Base-by-base conservation (phyloP, 2,797 vertebrate species). In the Parotocinclus haroldoi region DNA sequence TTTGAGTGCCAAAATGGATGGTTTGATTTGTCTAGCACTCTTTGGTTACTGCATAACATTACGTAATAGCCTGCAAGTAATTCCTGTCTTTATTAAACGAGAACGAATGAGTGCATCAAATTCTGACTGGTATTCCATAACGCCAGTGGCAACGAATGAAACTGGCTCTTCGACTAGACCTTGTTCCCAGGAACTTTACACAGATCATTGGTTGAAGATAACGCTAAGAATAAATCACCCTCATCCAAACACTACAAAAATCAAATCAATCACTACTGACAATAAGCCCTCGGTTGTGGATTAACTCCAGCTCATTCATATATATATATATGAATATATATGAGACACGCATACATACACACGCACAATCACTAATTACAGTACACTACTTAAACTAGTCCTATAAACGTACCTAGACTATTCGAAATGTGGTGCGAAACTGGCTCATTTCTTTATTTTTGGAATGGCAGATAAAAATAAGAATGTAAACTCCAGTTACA, bases 401-500 rank as follows among this genome's bases (percentile, higher is more conserved):
- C 50, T 38, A 2, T 49, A 1, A 44, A 73, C 37, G 76, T 55
- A 68, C 49, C 55, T 48, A 73, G 44, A 50, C 40, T 63, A 58
- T 37, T 18, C 60, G 49, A 73, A 57, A 71, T 63, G 64, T 61
- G 12, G 8, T 44, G 75, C 58, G 75, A 73, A 63, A 65, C 66
- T 70, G 76, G 73, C 75, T 68, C 72, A 63, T 72, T 66, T 55
- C 40, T 49, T 66, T 78, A 81, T 67, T 64, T 66, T 74, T 75
- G 59, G 83, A 78, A 83, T 27, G 27, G 27, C 27, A 27, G 27
- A 83, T 79, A 73, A 66, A 66, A 77, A 53, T 57, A 16, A 70
- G 67, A 73, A 71, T 68, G 66, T 76, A 62, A 84, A 76, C 86
- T 87, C 82, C 84, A 87, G 86, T 86, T 86, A 63, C 66, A 72